Base-by-base conservation (phyloP, 2,797 vertebrate species). In the Cuculus canorus region DNA sequence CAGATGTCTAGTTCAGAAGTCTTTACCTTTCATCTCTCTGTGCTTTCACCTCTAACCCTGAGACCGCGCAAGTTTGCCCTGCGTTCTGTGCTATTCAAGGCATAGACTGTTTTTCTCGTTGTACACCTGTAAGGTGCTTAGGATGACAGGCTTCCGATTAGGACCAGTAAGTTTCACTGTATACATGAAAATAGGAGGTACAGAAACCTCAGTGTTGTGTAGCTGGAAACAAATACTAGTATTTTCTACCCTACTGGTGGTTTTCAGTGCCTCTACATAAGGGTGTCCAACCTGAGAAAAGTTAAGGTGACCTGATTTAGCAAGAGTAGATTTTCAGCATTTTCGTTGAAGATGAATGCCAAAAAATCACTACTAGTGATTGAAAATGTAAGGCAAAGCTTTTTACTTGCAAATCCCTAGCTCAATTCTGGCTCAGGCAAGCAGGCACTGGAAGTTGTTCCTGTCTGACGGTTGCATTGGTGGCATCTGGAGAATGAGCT, bases 401-500 rank as follows among this genome's bases (percentile, higher is more conserved):
- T 93, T 96, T 91, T 63, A 92, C 64, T 96, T 93, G 83, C 83
- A 95, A 89, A 96, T 92, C 83, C 90, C 86, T 91, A 53, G 73
- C 73, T 94, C 93, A 71, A 63, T 95, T 89, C 93, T 95, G 96
- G 96, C 94, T 92, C 92, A 92, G 81, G 81, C 45, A 90, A 94
- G 68, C 86, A 90, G 86, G 82, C 81, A 91, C 61, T 95, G 94
- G 83, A 96, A 94, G 83, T 93, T 80, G 86, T 89, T 95, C 81
- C 92, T 92, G 84, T 87, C 86, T 92, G 88, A 95, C 84, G 82
- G 93, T 95, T 91, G 81, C 86, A 96, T 90, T 59, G 53, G 92
- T 95, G 90, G 95, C 95, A 96, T 95, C 96, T 95, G 90, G 94
- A 93, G 92, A 96, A 97, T 86, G 93, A 96, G 95, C 76, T 95